Evolutionary conservation across 1,140 invertebrate species (phyloP).

Genomic region (Adelges cooleyi): DNA sequence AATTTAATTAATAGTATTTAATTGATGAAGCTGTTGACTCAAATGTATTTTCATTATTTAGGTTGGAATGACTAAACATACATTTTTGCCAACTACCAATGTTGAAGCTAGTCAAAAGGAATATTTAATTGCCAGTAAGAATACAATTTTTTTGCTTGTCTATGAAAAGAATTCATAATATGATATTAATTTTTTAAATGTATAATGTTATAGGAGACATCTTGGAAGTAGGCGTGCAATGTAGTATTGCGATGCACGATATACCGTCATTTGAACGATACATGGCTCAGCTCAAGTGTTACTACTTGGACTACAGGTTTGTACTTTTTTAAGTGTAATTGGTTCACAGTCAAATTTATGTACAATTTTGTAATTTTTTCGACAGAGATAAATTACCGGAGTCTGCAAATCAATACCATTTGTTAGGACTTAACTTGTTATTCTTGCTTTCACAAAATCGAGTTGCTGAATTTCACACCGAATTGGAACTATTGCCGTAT

Average conservation of each 20-base stretch:
- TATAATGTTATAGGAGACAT: conserved; percentile 55
- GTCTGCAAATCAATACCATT: conserved; percentile 88
- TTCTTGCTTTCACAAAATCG: conserved; percentile 93
- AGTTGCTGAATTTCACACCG: conserved; percentile 97
- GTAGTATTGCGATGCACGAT: conserved; percentile 81
- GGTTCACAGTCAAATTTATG: too few species aligned
- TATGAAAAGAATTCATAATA: not conserved
- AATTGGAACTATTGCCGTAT: conserved; percentile 85
- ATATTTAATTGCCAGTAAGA: conserved; percentile 68
- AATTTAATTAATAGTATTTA: too few species aligned
- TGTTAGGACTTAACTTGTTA: conserved; percentile 88
- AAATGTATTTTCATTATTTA: too few species aligned
- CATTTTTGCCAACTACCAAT: conserved; percentile 77
- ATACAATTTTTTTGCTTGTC: too few species aligned
- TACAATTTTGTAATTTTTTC: conserved; percentile 40
- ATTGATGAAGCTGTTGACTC: too few species aligned
- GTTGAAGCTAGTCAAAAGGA: conserved; percentile 69
- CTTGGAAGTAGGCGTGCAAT: conserved; percentile 91
- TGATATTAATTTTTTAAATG: not conserved
- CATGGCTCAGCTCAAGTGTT: conserved; percentile 92
- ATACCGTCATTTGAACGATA: conserved; percentile 91
- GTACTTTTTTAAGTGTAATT: too few species aligned
- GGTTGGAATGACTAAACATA: conserved; percentile 71
- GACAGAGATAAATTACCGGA: conserved; percentile 70
- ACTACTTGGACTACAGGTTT: conserved; percentile 92